Percentiles rank a stretch among this genome's conserved stretches.
These are phyloP conservation scores for Ptilodon capucinus DNA, from an alignment of 2,888 invertebrate genomes.

Conservation along the genomic window DNA sequence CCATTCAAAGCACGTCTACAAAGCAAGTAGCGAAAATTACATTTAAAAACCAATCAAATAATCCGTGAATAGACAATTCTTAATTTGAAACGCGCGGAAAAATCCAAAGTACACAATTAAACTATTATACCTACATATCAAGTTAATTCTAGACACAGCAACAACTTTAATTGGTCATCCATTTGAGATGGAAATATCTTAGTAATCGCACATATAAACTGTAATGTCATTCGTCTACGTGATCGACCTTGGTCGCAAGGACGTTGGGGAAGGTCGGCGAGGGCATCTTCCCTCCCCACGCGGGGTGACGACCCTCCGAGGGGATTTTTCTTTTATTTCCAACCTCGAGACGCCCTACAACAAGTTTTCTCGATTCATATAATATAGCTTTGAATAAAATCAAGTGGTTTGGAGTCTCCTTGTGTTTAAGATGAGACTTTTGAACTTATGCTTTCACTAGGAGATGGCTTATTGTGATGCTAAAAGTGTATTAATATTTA, in stretches of 20 bases:
- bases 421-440: neutral
- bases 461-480: no score
- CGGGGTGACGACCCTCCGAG: constrained; percentile 50
- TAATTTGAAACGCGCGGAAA: neutral
- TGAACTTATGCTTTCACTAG: no score
- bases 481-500: no score
- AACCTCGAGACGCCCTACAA: constrained; percentile 74
- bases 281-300: constrained; percentile 44
- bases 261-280: constrained; percentile 68
- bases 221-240: constrained; percentile 28
- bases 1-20: no score
- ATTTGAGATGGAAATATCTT: constrained; percentile 5
- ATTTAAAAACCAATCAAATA: no score
- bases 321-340: constrained; percentile 66
- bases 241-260: constrained; percentile 66
- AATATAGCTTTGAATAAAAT: constrained; percentile 32
- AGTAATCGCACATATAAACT: neutral
- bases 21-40: no score
- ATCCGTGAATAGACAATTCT: no score
- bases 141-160: neutral
- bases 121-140: neutral
- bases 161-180: neutral
- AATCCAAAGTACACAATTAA: no score
- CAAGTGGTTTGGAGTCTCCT: constrained; percentile 6
- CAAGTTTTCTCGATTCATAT: constrained; percentile 25